Evolutionary conservation across 2,113 vertebrate species (phyloP).

Genomic region (Chelonoidis abingdonii): DNA sequence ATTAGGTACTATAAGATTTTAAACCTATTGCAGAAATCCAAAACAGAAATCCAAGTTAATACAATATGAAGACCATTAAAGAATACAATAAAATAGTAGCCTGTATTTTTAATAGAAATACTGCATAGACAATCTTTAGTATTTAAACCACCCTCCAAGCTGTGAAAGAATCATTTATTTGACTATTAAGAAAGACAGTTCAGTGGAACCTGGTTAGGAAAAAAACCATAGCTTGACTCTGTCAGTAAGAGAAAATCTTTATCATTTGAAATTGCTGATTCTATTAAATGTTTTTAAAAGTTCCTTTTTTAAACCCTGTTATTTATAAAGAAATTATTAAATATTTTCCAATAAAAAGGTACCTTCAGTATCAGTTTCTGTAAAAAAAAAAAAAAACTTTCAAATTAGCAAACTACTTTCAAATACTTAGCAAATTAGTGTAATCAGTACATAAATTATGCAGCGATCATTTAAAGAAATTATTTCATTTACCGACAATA

Average conservation of each 20-base stretch:
- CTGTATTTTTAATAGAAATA: not conserved
- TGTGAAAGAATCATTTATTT: not conserved
- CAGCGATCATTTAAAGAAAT: not conserved
- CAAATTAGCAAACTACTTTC: too few species aligned
- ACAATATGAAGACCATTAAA: not conserved
- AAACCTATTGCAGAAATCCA: not conserved
- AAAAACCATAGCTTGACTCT: not conserved
- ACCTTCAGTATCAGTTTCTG: not conserved
- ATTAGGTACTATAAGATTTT: conserved; percentile 1
- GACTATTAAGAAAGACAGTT: conserved; percentile 5
- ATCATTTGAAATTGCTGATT: not conserved
- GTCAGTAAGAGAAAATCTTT: not conserved
- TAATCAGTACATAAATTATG: not conserved
- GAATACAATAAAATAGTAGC: not conserved
- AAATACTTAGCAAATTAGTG: not conserved
- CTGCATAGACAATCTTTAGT: not conserved
- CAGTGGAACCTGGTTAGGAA: not conserved
- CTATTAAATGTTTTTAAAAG: not conserved
- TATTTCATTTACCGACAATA: not conserved
- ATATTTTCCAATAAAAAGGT: not conserved
- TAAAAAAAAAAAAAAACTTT: not conserved
- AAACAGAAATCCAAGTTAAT: not conserved
- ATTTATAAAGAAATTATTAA: not conserved
- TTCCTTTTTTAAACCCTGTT: not conserved
- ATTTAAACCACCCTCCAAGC: not conserved